These are phyloP conservation scores for Blennius ocellaris DNA, from an alignment of 2,113 vertebrate species.

Conservation along the genomic window DNA sequence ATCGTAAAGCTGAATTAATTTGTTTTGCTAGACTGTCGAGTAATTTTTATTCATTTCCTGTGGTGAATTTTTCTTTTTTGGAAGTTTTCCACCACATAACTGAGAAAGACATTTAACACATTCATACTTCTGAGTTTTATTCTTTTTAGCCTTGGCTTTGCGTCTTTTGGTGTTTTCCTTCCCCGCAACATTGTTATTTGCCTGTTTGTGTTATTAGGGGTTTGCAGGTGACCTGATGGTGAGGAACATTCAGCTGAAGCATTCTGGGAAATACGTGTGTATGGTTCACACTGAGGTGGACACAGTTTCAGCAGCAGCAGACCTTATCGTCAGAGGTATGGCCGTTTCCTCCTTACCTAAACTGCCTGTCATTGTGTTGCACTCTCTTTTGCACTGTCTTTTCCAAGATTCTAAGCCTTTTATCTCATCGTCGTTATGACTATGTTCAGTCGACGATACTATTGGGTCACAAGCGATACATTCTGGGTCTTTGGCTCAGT, in stretches of 20 bases:
- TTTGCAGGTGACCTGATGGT: slow-evolving; percentile 92
- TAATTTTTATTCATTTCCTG: neutral
- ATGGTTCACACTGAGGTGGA: slow-evolving; percentile 89
- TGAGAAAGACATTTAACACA: slow-evolving; percentile 11
- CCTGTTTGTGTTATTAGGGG: slow-evolving; percentile 78
- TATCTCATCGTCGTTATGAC: too few relatives aligned
- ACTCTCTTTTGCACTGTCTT: neutral
- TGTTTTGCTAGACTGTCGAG: slow-evolving; percentile 15
- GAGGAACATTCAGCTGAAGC: slow-evolving; percentile 90
- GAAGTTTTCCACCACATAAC: slow-evolving; percentile 25
- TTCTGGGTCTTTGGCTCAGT: too few relatives aligned
- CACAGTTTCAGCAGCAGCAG: slow-evolving; percentile 85
- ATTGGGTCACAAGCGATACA: too few relatives aligned
- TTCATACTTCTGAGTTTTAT: slow-evolving; percentile 28
- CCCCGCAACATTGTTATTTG: neutral
- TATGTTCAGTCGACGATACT: too few relatives aligned
- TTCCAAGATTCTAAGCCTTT: too few relatives aligned
- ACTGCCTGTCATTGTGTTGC: slow-evolving; percentile 16
- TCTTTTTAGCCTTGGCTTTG: slow-evolving; percentile 4
- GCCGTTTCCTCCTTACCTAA: slow-evolving; percentile 20
- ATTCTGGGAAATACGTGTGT: slow-evolving; percentile 91
- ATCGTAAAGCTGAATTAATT: slow-evolving; percentile 40
- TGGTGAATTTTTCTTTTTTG: slow-evolving; percentile 11
- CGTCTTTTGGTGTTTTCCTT: neutral
- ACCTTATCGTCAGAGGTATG: slow-evolving; percentile 90